A percentile compares a stretch with the other conserved stretches of the same genome.
These are phyloP conservation scores for Mohoua ochrocephala DNA, from an alignment of 2,113 vertebrate species.

Conservation along the genomic window DNA sequence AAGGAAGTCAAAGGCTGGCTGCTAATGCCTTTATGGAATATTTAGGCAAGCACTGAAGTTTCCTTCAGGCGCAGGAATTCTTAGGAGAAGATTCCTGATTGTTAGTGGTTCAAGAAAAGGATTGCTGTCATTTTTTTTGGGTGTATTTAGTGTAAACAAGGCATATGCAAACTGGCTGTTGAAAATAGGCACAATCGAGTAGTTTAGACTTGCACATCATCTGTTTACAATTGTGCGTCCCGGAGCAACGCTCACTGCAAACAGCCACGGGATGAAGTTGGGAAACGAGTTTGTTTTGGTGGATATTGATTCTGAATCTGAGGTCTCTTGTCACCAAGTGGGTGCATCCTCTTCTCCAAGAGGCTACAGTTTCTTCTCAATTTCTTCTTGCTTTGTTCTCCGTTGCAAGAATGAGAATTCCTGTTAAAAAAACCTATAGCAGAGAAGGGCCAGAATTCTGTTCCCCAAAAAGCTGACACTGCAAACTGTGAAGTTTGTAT, in stretches of 20 bases:
- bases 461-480: background rate
- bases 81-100: background rate
- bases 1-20: background rate
- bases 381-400: background rate
- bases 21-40: background rate
- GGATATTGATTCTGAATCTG: background rate
- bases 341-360: background rate
- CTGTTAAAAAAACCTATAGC: background rate
- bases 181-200: background rate
- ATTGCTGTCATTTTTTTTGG: background rate
- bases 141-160: background rate
- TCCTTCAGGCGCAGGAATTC: background rate
- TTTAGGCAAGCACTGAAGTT: background rate
- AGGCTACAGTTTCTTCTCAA: background rate
- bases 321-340: background rate
- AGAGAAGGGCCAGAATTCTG: background rate
- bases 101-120: background rate
- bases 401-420: background rate
- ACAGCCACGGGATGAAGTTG: background rate
- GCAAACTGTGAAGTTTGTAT: background rate
- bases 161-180: background rate
- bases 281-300: background rate
- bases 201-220: background rate
- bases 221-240: background rate
- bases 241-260: background rate